phyloP scores from a whole-genome alignment of 2,888 invertebrate species.

The Orthonychiurus folsomi region DNA sequence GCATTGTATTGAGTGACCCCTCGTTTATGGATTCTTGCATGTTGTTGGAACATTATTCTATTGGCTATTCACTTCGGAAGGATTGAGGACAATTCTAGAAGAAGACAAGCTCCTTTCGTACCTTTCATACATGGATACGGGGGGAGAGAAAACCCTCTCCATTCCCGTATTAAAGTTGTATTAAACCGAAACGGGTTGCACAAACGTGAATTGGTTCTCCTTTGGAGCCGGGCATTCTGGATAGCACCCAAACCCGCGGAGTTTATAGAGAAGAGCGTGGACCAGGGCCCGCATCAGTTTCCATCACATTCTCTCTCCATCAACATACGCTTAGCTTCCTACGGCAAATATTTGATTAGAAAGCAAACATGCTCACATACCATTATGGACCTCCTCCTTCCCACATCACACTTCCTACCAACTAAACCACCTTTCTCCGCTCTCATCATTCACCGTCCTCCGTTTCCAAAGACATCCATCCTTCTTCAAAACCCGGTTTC shows the following conservation, averaged over 20 bases:
- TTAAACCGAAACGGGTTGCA: background rate
- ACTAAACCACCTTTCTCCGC: background rate
- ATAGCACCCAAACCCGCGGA: background rate
- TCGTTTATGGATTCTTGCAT: no score
- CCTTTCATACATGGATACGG: background rate
- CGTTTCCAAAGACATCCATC: background rate
- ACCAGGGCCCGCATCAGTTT: conserved; percentile 21
- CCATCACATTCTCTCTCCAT: conserved; percentile 19
- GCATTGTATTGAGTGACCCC: no score
- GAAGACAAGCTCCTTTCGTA: no score
- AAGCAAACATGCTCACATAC: conserved; percentile 14
- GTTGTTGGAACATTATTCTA: no score
- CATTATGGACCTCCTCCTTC: conserved; percentile 13
- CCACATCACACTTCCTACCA: background rate
- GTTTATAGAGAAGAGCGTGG: background rate
- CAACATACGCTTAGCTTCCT: conserved; percentile 26
- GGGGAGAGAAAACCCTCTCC: background rate
- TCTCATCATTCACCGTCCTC: background rate
- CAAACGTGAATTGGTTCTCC: no score
- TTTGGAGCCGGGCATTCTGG: no score
- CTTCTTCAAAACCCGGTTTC: no score
- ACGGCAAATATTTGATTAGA: conserved; percentile 28
- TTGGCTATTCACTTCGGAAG: no score
- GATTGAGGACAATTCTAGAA: no score
- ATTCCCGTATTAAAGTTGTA: background rate